Evolutionary conservation across 2,113 vertebrate genomes (phyloP).

Genomic region (Halichoerus grypus): DNA sequence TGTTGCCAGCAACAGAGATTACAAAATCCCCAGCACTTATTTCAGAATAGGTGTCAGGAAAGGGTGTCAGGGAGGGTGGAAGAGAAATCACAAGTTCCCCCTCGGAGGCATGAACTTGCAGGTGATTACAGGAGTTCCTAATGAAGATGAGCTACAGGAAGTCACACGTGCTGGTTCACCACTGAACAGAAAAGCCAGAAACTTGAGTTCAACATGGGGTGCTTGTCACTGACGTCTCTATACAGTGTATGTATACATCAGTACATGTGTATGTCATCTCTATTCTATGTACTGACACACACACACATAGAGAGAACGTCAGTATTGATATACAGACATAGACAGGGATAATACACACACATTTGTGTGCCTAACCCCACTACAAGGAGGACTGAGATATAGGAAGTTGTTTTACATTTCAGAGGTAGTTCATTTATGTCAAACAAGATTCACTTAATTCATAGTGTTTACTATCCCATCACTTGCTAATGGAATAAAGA

Average conservation of each 20-base stretch:
- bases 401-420: background rate
- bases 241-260: background rate
- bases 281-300: background rate
- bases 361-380: background rate
- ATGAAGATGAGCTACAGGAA: background rate
- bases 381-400: background rate
- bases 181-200: background rate
- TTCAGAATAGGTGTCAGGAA: background rate
- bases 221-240: background rate
- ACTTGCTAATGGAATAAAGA: conserved; percentile 27
- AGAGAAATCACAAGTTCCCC: background rate
- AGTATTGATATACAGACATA: background rate
- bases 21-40: background rate
- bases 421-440: conserved; percentile 32
- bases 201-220: background rate
- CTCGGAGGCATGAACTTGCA: background rate
- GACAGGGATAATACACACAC: background rate
- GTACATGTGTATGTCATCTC: background rate
- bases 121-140: background rate
- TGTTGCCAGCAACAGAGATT: background rate
- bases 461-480: background rate
- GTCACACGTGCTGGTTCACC: accelerated
- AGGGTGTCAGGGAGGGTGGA: background rate
- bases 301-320: background rate
- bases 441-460: background rate